Evolutionary conservation across 2,113 vertebrate genomes (phyloP), one percentile per base, ranked within the genome.

Genomic region (Rallus limicola): DNA sequence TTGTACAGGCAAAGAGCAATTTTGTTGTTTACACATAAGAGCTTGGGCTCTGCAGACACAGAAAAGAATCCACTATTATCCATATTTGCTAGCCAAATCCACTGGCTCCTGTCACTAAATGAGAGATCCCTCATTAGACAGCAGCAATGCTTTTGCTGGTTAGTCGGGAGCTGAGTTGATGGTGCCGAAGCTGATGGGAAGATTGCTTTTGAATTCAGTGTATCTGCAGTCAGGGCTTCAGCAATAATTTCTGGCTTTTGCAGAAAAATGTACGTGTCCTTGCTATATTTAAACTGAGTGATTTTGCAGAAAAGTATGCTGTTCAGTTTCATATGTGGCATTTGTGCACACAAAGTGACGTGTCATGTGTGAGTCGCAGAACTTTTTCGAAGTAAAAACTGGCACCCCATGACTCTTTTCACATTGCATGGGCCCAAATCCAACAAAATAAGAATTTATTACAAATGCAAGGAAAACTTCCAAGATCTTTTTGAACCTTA

Each of bases 301-400:
- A 82, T 92, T 95, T 74, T 84, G 34, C 89, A 95, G 88, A 42
- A 72, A 56, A 81, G 15, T 33, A 28, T n/a, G 31, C 60, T 77
- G 13, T 38, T 42, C 46, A 42, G 50, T 94, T 86, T 74, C 86
- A 9, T 16, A 72, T 89, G 81, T 87, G 77, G 67, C 81, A 63
- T 33, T 87, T 87, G 25, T 89, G 77, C 48, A 62, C 62, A 42
- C 12, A 31, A 91, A 85, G 40, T 72, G 84, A 93, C 2, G 52
- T 92, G 91, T 89, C 72, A 42, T 34, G 60, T 36, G 46, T 33
- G 71, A 77, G 31, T n/a, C 71, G 52, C 38, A 63, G 56, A 64
- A 62, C 31, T 71, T 71, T 86, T 68, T 68, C 0, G 0, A 77
- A 89, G 29, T 42, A 52, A 23, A 76, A 85, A 46, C 58, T 87